These are phyloP conservation scores for Camelus dromedarius DNA, from an alignment of 2,113 vertebrate genomes.

Conservation along the genomic window DNA sequence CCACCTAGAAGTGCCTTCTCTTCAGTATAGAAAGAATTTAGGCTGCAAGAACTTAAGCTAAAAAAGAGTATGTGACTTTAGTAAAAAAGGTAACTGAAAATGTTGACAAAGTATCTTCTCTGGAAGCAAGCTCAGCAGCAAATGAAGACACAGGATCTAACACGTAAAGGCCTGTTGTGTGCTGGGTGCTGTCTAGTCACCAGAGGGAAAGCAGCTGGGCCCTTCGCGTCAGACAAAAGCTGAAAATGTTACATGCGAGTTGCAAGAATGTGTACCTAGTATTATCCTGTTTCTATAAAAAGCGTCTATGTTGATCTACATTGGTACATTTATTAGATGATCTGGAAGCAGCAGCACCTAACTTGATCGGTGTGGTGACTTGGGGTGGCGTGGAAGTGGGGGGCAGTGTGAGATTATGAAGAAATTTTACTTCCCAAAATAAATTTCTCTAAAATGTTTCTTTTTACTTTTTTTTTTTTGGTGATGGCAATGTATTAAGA, in stretches of 20 bases:
- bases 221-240: neutral
- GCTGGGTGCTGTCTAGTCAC: neutral
- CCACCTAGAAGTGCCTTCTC: neutral
- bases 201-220: neutral
- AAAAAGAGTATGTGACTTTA: neutral
- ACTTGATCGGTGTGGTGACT: neutral
- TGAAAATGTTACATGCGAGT: neutral
- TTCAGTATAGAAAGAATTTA: neutral
- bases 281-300: neutral
- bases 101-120: neutral
- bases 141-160: neutral
- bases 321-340: neutral
- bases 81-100: neutral
- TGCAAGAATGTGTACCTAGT: neutral
- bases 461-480: slow-evolving; percentile 2
- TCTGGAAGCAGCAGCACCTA: neutral
- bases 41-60: neutral
- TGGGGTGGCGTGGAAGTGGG: no score
- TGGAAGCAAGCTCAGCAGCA: neutral
- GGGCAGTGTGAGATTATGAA: neutral
- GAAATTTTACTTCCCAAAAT: neutral
- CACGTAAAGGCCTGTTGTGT: neutral
- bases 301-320: neutral
- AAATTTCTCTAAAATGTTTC: neutral
- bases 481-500: neutral